A percentile compares a stretch with the other conserved stretches of the same genome.
Conservation (phyloP, 2,888 invertebrate genomes). For the Euplagia quadripunctaria region DNA sequence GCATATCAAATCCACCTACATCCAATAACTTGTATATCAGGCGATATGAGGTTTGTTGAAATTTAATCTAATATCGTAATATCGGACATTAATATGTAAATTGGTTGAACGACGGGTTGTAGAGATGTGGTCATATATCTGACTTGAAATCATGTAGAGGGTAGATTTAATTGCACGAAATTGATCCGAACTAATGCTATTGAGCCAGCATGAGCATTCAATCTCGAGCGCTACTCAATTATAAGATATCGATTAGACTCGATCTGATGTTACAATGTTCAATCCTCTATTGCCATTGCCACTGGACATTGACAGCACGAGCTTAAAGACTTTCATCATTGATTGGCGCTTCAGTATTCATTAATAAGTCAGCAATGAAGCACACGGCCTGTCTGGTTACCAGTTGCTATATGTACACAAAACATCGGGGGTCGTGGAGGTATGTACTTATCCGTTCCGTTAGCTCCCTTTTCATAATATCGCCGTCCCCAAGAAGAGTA, state of each 20-base stretch:
- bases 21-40: constrained; percentile 5
- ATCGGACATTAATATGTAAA: neutral
- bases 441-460: no score
- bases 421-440: neutral
- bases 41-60: constrained; percentile 9
- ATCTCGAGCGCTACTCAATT: neutral
- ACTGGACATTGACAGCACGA: neutral
- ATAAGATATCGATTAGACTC: neutral
- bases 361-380: neutral
- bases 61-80: neutral
- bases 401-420: neutral
- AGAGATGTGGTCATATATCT: neutral
- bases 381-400: neutral
- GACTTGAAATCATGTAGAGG: neutral
- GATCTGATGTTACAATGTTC: neutral
- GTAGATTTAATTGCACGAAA: neutral
- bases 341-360: neutral
- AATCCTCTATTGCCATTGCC: neutral
- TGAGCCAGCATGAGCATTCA: neutral
- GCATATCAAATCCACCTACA: constrained; percentile 13
- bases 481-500: no score
- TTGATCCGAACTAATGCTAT: neutral
- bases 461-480: no score
- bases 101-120: neutral
- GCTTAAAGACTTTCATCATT: neutral